Conservation (phyloP, 2,888 invertebrate species). For the Lucinisca nassula region DNA sequence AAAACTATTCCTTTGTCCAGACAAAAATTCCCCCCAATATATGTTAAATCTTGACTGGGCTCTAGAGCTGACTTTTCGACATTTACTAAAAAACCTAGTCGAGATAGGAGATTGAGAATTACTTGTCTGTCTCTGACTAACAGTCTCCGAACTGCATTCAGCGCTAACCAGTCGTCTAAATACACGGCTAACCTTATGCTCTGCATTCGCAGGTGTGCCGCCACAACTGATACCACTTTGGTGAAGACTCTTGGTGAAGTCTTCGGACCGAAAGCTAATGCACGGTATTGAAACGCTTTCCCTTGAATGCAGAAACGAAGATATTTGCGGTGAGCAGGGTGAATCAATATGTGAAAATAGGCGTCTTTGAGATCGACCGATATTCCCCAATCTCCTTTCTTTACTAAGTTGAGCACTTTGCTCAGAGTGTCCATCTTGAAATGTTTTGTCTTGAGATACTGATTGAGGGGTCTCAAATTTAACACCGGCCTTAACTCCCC, state of each 20-base stretch:
- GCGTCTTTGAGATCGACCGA: no score
- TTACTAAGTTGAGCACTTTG: no score
- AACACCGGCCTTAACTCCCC: slow-evolving; percentile 48
- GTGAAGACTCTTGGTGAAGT: slow-evolving; percentile 48
- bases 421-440: slow-evolving; percentile 62
- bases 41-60: slow-evolving; percentile 42
- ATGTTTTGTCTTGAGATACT: slow-evolving; percentile 34
- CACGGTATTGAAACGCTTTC: slow-evolving; percentile 20
- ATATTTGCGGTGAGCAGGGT: slow-evolving; percentile 33
- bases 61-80: slow-evolving; percentile 36
- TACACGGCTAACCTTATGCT: slow-evolving; percentile 48
- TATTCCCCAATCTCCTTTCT: slow-evolving; percentile 46
- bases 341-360: slow-evolving; percentile 38
- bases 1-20: slow-evolving; percentile 30
- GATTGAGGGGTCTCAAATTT: slow-evolving; percentile 59
- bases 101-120: background rate
- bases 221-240: slow-evolving; percentile 51
- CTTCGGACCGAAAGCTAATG: slow-evolving; percentile 35
- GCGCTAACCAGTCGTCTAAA: slow-evolving; percentile 67
- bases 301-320: slow-evolving; percentile 40
- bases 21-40: slow-evolving; percentile 33
- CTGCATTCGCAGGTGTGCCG: slow-evolving; percentile 29
- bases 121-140: slow-evolving; percentile 35
- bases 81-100: slow-evolving; percentile 61
- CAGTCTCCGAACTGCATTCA: no score